phyloP scores from a whole-genome alignment of 1,140 invertebrate species.

The Augochlora pura region DNA sequence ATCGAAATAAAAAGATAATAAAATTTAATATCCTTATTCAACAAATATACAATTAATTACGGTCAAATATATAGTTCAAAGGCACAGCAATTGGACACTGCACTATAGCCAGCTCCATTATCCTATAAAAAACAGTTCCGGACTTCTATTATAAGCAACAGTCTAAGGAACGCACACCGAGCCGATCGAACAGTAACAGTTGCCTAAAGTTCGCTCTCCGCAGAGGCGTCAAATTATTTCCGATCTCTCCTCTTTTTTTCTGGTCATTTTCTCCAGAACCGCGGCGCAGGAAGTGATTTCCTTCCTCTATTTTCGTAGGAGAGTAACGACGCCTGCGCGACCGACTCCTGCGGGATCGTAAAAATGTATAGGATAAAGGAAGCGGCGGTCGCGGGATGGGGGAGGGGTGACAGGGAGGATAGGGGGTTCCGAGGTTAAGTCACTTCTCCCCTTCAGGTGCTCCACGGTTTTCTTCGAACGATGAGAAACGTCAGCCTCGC shows the following conservation, averaged over 20 bases:
- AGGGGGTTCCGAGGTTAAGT: neutral
- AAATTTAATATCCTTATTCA: too few relatives aligned
- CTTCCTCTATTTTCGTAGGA: slow-evolving; percentile 24
- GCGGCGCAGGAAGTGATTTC: neutral
- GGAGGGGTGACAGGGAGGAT: too few relatives aligned
- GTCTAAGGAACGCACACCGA: neutral
- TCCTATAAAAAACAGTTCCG: neutral
- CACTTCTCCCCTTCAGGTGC: neutral
- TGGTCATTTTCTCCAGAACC: neutral
- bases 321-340: slow-evolving; percentile 18
- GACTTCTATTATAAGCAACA: too few relatives aligned
- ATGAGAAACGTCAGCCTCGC: slow-evolving; percentile 39
- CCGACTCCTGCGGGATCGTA: slow-evolving; percentile 29
- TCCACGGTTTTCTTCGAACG: slow-evolving; percentile 17
- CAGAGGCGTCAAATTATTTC: neutral
- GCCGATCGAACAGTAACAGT: neutral
- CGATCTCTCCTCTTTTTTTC: neutral
- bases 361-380: slow-evolving; percentile 46
- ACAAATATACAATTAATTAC: too few relatives aligned
- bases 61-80: too few relatives aligned
- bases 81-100: too few relatives aligned
- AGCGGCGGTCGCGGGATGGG: too few relatives aligned
- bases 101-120: too few relatives aligned
- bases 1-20: too few relatives aligned
- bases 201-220: neutral